These are phyloP conservation scores for Eupsilia transversa DNA, from an alignment of 2,888 invertebrate species.

Conservation along the genomic window DNA sequence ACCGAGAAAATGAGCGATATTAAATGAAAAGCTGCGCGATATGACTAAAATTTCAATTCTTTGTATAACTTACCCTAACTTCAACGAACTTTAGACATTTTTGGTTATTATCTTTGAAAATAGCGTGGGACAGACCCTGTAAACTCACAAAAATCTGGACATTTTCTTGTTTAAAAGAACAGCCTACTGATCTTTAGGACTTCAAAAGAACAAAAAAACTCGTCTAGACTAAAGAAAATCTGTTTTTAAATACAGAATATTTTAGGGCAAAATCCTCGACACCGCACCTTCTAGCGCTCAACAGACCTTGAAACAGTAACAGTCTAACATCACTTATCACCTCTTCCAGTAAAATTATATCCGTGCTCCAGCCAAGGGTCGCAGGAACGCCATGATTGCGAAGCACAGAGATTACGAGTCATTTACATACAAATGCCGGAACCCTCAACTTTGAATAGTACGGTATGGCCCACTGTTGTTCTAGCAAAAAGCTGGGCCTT, in stretches of 20 bases:
- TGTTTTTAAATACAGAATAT: neutral
- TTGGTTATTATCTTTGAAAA: constrained; percentile 42
- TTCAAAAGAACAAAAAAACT: neutral
- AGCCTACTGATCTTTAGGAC: neutral
- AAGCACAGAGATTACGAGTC: constrained; percentile 83
- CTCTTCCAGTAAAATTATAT: constrained; percentile 71
- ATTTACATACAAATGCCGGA: constrained; percentile 89
- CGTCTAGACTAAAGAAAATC: neutral
- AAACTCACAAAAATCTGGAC: constrained; percentile 11
- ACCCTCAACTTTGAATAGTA: constrained; percentile 86
- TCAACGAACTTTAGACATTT: constrained; percentile 46
- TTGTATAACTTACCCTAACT: constrained; percentile 42
- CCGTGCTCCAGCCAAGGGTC: constrained; percentile 56
- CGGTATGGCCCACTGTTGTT: constrained; percentile 83
- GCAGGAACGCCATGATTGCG: constrained; percentile 82
- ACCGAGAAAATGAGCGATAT: constrained; percentile 59
- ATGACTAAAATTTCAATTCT: constrained; percentile 58
- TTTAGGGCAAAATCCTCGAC: neutral
- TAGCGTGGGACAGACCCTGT: neutral
- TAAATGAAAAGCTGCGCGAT: constrained; percentile 52
- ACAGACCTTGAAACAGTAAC: constrained; percentile 13
- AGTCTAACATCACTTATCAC: constrained; percentile 60
- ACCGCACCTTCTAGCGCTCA: constrained; percentile 1
- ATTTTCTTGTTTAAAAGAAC: constrained; percentile 22
- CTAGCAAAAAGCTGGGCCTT: constrained; percentile 84